Evolutionary conservation across 2,113 vertebrate genomes (phyloP), one percentile per base, ranked within the genome.

Genomic region (Meriones unguiculatus): DNA sequence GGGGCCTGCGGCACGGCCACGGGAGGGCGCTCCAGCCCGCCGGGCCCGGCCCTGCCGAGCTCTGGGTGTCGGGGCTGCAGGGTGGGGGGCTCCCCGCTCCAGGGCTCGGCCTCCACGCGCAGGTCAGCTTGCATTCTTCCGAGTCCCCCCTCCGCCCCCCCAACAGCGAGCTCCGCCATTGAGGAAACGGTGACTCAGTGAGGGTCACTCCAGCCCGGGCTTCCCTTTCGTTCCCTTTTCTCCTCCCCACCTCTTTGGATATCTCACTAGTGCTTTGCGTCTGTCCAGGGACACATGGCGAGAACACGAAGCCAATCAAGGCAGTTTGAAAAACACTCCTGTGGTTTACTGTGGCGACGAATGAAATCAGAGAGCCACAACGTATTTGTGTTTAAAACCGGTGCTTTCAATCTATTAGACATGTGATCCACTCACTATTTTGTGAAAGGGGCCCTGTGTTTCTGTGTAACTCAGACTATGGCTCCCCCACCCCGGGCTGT

Each of bases 21-120:
- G 8, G 95, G 95, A 69, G 97, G 98, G 98, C 95, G 98, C 98
- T 85, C 90, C 88, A 93, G 95, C 90, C 93, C 93, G 80, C 28
- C 69, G 85, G 84, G 94, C 76, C 38, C 24, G 86, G 76, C 81
- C 70, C 38, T 54, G 4, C 0, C 87, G 17, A 46, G 65, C 15
- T 30, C 3, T 13, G 10, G 82, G 94, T 81, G 64, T 89, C 6
- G n/a, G 57, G 0, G 85, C 85, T 0, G 67, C 38, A n/a, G 65
- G 86, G 76, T 32, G 25, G 62, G 92, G 90, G 77, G 15, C 65
- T 17, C 24, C 6, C 30, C 3, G 50, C 52, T 54, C 30, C 32
- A 75, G 92, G 84, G 50, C 85, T 85, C 5, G n/a, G 67, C 8
- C 32, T 64, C 59, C 20, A 0, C 9, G 22, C 52, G 32, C 94